Conservation (phyloP, 30 jellyfish, hydroid and myxozoan genomes). For the Sanderia malayensis region DNA sequence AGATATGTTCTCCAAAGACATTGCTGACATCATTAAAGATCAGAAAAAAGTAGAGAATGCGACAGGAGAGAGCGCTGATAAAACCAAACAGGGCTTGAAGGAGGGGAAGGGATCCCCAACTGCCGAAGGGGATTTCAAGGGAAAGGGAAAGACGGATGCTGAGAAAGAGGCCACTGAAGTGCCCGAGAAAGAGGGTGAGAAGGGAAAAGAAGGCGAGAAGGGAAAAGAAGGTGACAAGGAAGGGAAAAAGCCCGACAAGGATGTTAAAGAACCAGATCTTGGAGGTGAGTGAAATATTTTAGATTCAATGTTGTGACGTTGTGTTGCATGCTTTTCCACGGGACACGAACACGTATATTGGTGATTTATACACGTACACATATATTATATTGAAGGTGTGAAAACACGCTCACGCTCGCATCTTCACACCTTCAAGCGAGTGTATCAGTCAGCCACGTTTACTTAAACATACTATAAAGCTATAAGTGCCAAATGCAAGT, state of each 20-base stretch:
- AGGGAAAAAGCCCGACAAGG: neutral
- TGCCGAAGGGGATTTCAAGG: conserved; percentile 57
- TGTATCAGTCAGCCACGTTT: too few relatives aligned
- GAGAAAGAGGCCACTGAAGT: conserved; percentile 76
- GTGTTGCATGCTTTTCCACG: too few relatives aligned
- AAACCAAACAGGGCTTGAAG: conserved; percentile 37
- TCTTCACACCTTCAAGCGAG: too few relatives aligned
- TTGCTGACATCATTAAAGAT: conserved; percentile 56
- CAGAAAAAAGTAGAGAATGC: conserved; percentile 45
- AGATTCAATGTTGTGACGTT: too few relatives aligned
- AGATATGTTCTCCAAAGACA: conserved; percentile 41
- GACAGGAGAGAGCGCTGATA: conserved; percentile 29
- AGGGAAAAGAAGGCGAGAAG: neutral
- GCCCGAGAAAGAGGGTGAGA: conserved; percentile 46
- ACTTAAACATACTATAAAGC: too few relatives aligned
- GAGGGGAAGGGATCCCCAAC: conserved; percentile 56
- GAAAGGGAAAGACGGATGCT: conserved; percentile 54
- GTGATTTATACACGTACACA: too few relatives aligned
- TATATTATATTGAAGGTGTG: too few relatives aligned
- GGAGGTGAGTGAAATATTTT: neutral
- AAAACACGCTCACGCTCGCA: too few relatives aligned
- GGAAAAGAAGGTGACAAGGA: conserved; percentile 10
- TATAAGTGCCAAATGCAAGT: too few relatives aligned
- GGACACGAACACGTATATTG: too few relatives aligned
- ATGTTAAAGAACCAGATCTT: neutral